These are phyloP conservation scores for Conchocele bisecta DNA, from an alignment of 2,888 invertebrate genomes.

Conservation along the genomic window DNA sequence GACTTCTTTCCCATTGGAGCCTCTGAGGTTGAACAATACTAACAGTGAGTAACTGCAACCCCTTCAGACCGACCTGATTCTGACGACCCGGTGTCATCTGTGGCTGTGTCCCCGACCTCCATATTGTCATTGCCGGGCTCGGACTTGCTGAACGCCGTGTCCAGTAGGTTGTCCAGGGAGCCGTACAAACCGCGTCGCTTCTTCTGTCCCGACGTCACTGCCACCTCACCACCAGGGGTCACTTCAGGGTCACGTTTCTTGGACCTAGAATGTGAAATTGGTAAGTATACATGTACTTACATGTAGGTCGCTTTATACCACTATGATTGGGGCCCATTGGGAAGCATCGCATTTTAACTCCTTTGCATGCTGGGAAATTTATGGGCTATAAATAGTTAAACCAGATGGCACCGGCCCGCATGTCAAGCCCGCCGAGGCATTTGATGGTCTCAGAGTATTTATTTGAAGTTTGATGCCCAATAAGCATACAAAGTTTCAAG, in stretches of 20 bases:
- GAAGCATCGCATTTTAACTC: no score
- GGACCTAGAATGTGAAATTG: slow-evolving; percentile 27
- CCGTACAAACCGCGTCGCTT: slow-evolving; percentile 36
- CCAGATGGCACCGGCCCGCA: no score
- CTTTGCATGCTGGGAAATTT: no score
- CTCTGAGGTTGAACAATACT: no score
- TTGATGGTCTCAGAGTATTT: no score
- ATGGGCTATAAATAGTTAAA: no score
- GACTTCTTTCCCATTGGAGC: not conserved
- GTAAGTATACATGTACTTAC: not conserved
- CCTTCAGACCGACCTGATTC: slow-evolving; percentile 21
- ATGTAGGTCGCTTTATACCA: no score
- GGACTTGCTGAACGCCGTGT: slow-evolving; percentile 9
- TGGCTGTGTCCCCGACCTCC: slow-evolving; percentile 21
- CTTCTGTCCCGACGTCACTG: slow-evolving; percentile 19
- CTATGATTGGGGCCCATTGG: no score
- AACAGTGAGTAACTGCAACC: not conserved
- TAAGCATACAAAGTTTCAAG: no score
- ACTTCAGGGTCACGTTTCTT: slow-evolving; percentile 52
- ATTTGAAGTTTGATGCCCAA: no score
- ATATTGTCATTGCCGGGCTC: slow-evolving; percentile 12
- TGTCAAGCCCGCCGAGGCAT: no score
- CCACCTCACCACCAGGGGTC: slow-evolving; percentile 20
- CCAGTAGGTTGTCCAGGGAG: slow-evolving; percentile 43
- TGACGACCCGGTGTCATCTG: slow-evolving; percentile 42